Base-by-base conservation (phyloP, 2,113 vertebrate genomes). In the Centropus bengalensis region DNA sequence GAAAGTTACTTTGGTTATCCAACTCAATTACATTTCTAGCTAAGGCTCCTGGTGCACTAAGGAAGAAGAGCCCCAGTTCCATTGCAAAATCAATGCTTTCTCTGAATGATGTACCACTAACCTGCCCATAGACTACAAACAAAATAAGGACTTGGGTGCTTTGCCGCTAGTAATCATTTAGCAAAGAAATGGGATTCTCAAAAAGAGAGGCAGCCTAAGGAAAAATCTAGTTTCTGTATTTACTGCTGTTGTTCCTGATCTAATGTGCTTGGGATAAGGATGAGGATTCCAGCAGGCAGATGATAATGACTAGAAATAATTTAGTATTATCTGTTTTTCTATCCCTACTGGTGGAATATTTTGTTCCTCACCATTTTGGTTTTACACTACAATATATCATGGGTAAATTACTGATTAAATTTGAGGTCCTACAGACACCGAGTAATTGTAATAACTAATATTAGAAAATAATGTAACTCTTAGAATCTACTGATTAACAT, bases 391-490 rank as follows among this genome's bases (percentile, higher is more conserved):
- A 82, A 60, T 52, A 84, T 47, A 81, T 60, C 19, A n/a, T 12
- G 14, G 47, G 26, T 44, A 88, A 91, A 89, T 64, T 75, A 64
- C 23, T 69, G 81, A 93, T 94, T 94, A 89, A 91, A 94, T 89
- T 77, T 32, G 51, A 88, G 54, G n/a, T 82, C 54, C 59, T 78
- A 67, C 86, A 82, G 32, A 55, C 55, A 76, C 55, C 38, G 76
- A 80, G 8, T 78, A 76, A 89, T 82, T 77, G 51, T 59, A 82
- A 55, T 63, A 73, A 40, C 23, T 42, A 51, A 16, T 28, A 60
- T 70, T 66, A 89, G 59, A 93, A 94, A 95, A 89, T 63, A 0
- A 88, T 86, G 89, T 91, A 78, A 79, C 78, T 87, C 74, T 74
- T 55, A 49, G 59, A 95, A 64, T 77, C 63, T 89, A 47, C 67